Conservation (phyloP, 1,140 invertebrate genomes). For the Cotesia vestalis region DNA sequence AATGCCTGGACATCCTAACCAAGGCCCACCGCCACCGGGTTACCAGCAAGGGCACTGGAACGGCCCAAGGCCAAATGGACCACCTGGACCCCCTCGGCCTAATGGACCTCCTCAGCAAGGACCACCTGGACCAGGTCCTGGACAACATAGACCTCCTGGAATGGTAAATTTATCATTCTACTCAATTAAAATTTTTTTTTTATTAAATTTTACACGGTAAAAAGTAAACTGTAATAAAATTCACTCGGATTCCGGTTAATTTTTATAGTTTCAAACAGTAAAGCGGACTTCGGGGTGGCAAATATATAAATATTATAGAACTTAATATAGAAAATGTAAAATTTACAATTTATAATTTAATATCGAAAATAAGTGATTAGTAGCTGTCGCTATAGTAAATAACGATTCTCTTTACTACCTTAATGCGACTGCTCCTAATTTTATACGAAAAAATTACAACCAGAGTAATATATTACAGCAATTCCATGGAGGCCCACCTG, state of each 20-base stretch:
- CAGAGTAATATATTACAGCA: constrained; percentile 41
- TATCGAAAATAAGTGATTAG: too few relatives aligned
- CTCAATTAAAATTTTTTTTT: not conserved
- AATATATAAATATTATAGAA: too few relatives aligned
- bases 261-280: too few relatives aligned
- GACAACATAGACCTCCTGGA: constrained; percentile 73
- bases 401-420: too few relatives aligned
- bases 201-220: too few relatives aligned
- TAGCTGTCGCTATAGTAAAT: too few relatives aligned
- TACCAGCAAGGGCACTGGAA: constrained; percentile 72
- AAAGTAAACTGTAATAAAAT: too few relatives aligned
- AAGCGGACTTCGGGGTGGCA: too few relatives aligned
- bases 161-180: constrained; percentile 68
- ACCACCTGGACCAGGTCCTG: constrained; percentile 70
- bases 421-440: not conserved
- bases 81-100: constrained; percentile 64
- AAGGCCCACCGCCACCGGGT: constrained; percentile 67
- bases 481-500: constrained; percentile 74
- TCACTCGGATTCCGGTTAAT: too few relatives aligned
- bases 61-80: constrained; percentile 69
- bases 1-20: constrained; percentile 65
- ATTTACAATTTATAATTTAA: too few relatives aligned
- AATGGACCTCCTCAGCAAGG: constrained; percentile 67
- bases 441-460: not conserved
- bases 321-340: too few relatives aligned